phyloP scores from a whole-genome alignment of 1,140 invertebrate species.

The Ptiloglossa arizonensis region DNA sequence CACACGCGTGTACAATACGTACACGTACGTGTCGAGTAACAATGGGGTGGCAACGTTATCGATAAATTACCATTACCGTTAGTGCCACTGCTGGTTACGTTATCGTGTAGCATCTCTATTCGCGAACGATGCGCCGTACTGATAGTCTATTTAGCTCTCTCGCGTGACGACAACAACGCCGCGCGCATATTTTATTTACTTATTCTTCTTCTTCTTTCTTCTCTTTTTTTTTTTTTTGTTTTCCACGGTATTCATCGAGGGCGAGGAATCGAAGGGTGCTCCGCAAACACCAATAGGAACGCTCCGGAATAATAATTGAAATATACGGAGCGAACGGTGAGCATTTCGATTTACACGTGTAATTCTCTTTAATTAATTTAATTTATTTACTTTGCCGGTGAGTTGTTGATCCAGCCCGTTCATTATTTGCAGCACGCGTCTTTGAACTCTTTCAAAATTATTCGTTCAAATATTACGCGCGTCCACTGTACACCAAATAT shows the following conservation, averaged over 20 bases:
- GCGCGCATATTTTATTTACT: neutral
- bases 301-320: neutral
- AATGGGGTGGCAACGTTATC: conserved; percentile 50
- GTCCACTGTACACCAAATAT: no score
- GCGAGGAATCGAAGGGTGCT: neutral
- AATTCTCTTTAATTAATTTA: neutral
- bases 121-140: conserved; percentile 39
- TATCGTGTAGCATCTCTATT: conserved; percentile 48
- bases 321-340: neutral
- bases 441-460: no score
- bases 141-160: conserved; percentile 44
- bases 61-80: conserved; percentile 55
- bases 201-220: no score
- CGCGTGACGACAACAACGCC: conserved; percentile 14
- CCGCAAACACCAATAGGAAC: no score
- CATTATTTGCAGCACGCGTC: no score
- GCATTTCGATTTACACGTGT: neutral
- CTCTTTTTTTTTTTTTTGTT: no score
- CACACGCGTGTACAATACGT: no score
- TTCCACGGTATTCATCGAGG: neutral
- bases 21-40: conserved; percentile 26
- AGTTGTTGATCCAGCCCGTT: no score
- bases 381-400: neutral
- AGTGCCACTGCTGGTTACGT: conserved; percentile 50
- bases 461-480: no score